phyloP scores from a whole-genome alignment of 1,140 invertebrate genomes.

The Leptoteleia sp. region DNA sequence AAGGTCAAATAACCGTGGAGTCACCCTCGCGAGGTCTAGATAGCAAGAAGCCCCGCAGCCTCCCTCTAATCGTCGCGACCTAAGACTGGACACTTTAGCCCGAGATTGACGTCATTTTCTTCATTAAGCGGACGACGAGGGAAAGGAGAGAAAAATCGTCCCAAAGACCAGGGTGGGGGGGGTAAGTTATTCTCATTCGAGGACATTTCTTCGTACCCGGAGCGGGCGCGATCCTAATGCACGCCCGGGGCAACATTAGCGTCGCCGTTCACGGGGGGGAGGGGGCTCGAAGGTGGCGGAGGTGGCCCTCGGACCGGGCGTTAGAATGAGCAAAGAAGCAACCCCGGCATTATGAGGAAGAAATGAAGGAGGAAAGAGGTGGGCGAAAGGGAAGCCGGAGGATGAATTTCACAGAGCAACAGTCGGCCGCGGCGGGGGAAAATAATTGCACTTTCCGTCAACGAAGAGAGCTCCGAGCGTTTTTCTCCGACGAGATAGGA shows the following conservation, averaged over 20 bases:
- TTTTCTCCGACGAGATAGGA: conserved; percentile 65
- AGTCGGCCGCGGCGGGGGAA: conserved; percentile 73
- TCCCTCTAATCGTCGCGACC: conserved; percentile 16
- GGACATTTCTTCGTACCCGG: conserved; percentile 60
- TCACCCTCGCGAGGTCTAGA: no score
- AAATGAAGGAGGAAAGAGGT: conserved; percentile 49
- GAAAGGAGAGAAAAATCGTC: background rate
- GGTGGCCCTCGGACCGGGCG: conserved; percentile 43
- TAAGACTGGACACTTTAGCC: conserved; percentile 38
- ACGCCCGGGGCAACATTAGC: conserved; percentile 65
- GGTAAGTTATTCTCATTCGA: conserved; percentile 32
- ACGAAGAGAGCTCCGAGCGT: conserved; percentile 67
- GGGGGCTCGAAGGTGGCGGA: conserved; percentile 36
- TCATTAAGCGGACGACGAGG: conserved; percentile 49
- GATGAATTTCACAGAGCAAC: conserved; percentile 75
- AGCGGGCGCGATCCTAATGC: conserved; percentile 66
- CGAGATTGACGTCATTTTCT: conserved; percentile 24
- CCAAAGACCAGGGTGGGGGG: conserved; percentile 22
- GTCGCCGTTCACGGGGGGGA: no score
- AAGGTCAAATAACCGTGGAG: conserved; percentile 6
- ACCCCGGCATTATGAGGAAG: conserved; percentile 51
- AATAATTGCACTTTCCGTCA: conserved; percentile 75
- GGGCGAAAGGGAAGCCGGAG: conserved; percentile 28
- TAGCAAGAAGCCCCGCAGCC: background rate
- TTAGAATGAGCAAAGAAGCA: conserved; percentile 63